Percentiles rank a stretch among this genome's conserved stretches.
Evolutionary conservation across 1,140 invertebrate genomes (phyloP).

Genomic region (Trichonephila inaurata): DNA sequence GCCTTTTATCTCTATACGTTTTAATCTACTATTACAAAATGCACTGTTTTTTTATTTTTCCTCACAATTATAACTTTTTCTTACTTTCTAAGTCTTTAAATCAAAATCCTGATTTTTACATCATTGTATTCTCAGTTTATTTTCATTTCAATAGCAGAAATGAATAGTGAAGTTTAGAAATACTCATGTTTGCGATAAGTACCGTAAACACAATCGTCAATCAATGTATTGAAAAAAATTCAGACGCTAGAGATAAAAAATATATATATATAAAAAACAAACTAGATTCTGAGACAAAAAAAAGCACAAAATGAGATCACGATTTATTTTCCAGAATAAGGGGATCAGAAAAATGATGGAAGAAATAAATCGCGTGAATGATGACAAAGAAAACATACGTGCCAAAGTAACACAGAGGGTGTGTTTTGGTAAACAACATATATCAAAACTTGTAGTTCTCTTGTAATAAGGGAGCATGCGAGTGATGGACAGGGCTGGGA

Average conservation of each 20-base stretch:
- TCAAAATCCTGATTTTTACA: not conserved
- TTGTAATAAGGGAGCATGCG: no score
- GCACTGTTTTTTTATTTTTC: no score
- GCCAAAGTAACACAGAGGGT: not conserved
- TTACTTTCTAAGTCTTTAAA: not conserved
- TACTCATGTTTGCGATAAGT: not conserved
- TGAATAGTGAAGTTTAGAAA: not conserved
- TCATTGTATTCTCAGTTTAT: not conserved
- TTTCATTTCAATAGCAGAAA: not conserved
- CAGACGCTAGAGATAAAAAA: not conserved
- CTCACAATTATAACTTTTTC: no score
- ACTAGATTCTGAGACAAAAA: not conserved
- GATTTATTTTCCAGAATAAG: not conserved
- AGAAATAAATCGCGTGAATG: not conserved
- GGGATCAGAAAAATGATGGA: not conserved
- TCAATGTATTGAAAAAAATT: not conserved
- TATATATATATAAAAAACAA: not conserved
- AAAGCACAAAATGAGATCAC: not conserved
- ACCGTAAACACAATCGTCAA: not conserved
- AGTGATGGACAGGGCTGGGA: no score
- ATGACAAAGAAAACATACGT: not conserved
- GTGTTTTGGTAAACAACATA: conserved; percentile 14
- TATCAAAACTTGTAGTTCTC: not conserved
- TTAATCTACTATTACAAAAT: no score
- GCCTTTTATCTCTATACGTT: no score